Conservation (phyloP, 2,888 invertebrate species). For the Ceriagrion tenellum region DNA sequence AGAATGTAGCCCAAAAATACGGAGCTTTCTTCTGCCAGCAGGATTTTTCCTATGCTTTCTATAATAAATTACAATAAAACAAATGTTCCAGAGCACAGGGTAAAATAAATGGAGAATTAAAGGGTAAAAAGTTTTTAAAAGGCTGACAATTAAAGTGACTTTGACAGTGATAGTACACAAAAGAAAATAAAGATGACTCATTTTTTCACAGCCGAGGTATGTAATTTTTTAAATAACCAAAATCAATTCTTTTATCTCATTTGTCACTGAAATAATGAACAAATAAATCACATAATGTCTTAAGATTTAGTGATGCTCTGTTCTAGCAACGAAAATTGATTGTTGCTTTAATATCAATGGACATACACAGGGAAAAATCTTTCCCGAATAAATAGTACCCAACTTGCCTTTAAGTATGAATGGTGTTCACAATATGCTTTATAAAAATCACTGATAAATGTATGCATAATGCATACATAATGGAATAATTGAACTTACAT, state of each 20-base stretch:
- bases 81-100: background rate
- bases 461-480: background rate
- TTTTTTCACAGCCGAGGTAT: slow-evolving; percentile 65
- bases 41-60: background rate
- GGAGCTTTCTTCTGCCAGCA: background rate
- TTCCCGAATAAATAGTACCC: slow-evolving; percentile 35
- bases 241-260: slow-evolving; percentile 26
- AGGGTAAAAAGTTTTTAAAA: background rate
- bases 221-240: slow-evolving; percentile 34
- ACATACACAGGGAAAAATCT: background rate
- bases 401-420: background rate
- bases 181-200: background rate
- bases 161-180: background rate
- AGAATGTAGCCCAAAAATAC: background rate
- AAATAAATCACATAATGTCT: slow-evolving; percentile 37
- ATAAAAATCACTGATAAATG: slow-evolving; percentile 17
- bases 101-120: background rate
- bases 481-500: background rate
- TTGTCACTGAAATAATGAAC: slow-evolving; percentile 28
- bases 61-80: background rate
- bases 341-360: slow-evolving; percentile 22
- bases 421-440: background rate
- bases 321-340: slow-evolving; percentile 26
- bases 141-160: background rate
- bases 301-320: slow-evolving; percentile 21